These are phyloP conservation scores for Pseudorhombus dupliciocellatus DNA, from an alignment of 2,113 vertebrate genomes.

Conservation along the genomic window DNA sequence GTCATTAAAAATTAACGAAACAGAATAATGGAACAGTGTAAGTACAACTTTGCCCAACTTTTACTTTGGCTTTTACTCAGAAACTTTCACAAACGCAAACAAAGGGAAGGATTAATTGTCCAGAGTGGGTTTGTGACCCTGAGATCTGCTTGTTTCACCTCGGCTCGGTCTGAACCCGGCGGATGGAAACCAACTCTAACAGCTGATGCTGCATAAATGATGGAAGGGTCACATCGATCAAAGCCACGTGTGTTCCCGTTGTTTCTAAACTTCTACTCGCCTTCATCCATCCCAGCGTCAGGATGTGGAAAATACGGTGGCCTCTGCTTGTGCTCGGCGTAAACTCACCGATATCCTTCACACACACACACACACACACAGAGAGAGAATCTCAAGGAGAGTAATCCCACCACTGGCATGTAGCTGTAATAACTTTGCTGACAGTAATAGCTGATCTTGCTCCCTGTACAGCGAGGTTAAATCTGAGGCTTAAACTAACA, in stretches of 20 bases:
- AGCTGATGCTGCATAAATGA: not conserved
- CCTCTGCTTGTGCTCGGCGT: constrained; percentile 13
- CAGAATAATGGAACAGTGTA: no score
- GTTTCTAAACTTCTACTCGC: not conserved
- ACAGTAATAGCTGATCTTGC: constrained; percentile 64
- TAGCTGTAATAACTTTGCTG: constrained; percentile 61
- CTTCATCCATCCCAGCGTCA: no score
- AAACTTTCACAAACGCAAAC: no score
- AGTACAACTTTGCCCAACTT: no score
- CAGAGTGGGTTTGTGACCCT: no score
- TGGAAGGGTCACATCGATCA: not conserved
- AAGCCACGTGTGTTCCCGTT: not conserved
- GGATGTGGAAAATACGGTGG: constrained; percentile 10
- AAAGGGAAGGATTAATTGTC: no score
- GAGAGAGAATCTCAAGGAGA: not conserved
- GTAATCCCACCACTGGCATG: constrained; percentile 52
- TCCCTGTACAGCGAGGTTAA: constrained; percentile 54
- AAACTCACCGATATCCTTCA: constrained; percentile 7
- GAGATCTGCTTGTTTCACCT: no score
- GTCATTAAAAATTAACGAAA: no score
- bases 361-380: constrained; percentile 7
- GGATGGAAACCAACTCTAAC: not conserved
- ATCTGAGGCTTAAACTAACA: constrained; percentile 58
- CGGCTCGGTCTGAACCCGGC: not conserved
- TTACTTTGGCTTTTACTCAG: no score